These are phyloP conservation scores for Oreotrochilus melanogaster DNA, from an alignment of 2,113 vertebrate genomes.

Conservation along the genomic window DNA sequence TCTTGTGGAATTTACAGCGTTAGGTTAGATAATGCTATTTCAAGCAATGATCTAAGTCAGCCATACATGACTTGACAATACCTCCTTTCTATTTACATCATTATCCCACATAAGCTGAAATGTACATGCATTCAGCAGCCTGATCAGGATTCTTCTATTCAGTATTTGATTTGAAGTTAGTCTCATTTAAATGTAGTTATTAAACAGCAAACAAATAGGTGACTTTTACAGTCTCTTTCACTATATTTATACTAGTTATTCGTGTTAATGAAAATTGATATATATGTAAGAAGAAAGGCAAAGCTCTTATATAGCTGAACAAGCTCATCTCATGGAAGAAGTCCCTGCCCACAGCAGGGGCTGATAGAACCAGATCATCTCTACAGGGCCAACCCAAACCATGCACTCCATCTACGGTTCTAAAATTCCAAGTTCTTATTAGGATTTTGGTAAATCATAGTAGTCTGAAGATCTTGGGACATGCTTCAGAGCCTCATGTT, in stretches of 20 bases:
- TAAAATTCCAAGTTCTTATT: background rate
- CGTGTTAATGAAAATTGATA: background rate
- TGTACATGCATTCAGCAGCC: background rate
- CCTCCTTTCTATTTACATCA: background rate
- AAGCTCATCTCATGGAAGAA: background rate
- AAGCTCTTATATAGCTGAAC: background rate
- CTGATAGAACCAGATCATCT: background rate
- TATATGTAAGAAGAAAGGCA: background rate
- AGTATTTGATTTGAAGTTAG: background rate
- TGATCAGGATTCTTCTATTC: background rate
- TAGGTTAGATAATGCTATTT: background rate
- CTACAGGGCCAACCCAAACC: background rate
- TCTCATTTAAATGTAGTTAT: background rate
- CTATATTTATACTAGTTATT: background rate
- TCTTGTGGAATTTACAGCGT: slow-evolving; percentile 47
- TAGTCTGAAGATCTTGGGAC: background rate
- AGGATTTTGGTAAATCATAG: background rate
- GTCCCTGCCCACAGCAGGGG: background rate
- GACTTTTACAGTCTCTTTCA: background rate
- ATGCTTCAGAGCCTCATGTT: background rate
- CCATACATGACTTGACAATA: background rate
- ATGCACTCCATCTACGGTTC: background rate
- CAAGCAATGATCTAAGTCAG: background rate
- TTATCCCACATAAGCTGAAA: background rate
- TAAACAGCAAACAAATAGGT: background rate